These are phyloP conservation scores for Euplagia quadripunctaria DNA, from an alignment of 2,888 invertebrate species.

Conservation along the genomic window DNA sequence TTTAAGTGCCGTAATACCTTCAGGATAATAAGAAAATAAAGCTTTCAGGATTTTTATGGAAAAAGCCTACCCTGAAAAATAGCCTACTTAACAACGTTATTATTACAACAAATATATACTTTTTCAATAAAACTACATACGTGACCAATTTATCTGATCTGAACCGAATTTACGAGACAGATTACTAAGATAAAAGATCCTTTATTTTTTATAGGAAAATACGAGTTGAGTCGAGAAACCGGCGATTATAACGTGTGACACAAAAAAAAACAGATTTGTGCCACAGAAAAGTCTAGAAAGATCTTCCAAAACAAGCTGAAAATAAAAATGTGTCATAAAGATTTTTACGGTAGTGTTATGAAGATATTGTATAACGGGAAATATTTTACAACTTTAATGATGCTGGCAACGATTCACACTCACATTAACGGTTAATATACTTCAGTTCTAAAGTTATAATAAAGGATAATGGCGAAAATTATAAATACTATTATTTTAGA, in stretches of 20 bases:
- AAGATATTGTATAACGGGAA: neutral
- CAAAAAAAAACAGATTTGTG: neutral
- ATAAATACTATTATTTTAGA: neutral
- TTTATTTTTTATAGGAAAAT: constrained; percentile 18
- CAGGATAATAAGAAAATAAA: constrained; percentile 10
- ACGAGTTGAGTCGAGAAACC: constrained; percentile 7
- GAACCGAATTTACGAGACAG: constrained; percentile 37
- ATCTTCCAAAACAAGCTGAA: neutral
- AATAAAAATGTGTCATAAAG: neutral
- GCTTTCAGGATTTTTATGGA: neutral
- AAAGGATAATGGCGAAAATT: no score
- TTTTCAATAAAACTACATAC: constrained; percentile 7
- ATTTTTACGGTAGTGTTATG: neutral
- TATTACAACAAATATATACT: neutral
- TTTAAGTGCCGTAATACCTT: constrained; percentile 6
- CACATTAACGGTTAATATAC: neutral
- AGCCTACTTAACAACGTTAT: neutral
- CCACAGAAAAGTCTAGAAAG: neutral
- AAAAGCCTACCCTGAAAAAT: neutral
- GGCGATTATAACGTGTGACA: constrained; percentile 2
- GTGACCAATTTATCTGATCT: constrained; percentile 15
- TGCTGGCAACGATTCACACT: neutral
- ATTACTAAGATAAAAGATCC: constrained; percentile 27
- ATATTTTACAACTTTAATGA: neutral
- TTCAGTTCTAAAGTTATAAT: neutral